Conservation (phyloP, 2,113 vertebrate genomes). For the Numenius arquata region DNA sequence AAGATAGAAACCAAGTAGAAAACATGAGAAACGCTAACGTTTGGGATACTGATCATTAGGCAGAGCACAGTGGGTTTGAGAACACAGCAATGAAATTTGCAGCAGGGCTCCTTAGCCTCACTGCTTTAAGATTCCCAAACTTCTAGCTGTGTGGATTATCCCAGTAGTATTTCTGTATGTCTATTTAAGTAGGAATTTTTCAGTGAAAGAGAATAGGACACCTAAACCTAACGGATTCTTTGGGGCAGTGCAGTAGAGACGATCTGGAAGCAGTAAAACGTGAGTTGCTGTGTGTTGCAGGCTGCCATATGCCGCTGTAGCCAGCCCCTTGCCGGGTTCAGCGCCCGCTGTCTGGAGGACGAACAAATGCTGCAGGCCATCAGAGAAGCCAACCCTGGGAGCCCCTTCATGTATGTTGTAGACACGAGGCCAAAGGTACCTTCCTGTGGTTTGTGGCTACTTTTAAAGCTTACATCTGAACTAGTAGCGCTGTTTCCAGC, state of each 20-base stretch:
- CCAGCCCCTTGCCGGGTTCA: slow-evolving; percentile 81
- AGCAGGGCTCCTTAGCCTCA: neutral
- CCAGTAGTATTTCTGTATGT: neutral
- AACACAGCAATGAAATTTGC: neutral
- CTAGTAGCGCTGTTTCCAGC: neutral
- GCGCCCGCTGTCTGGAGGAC: slow-evolving; percentile 78
- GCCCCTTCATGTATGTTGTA: slow-evolving; percentile 83
- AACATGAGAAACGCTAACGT: neutral
- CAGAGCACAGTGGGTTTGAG: neutral
- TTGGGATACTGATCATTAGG: neutral
- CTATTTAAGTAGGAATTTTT: neutral
- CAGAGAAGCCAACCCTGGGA: slow-evolving; percentile 77
- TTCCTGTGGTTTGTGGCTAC: neutral
- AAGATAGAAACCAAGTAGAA: neutral
- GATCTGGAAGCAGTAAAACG: neutral
- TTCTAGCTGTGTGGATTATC: accelerated
- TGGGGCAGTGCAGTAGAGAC: no score
- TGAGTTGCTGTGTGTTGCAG: slow-evolving; percentile 55
- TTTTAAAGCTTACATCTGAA: neutral
- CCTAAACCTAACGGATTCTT: accelerated
- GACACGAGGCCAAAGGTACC: slow-evolving; percentile 84
- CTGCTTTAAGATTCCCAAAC: neutral
- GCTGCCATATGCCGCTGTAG: slow-evolving; percentile 83
- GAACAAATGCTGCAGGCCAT: slow-evolving; percentile 82
- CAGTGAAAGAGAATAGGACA: neutral